Conservation (phyloP, 2,797 vertebrate genomes). For the Semotilus atromaculatus region DNA sequence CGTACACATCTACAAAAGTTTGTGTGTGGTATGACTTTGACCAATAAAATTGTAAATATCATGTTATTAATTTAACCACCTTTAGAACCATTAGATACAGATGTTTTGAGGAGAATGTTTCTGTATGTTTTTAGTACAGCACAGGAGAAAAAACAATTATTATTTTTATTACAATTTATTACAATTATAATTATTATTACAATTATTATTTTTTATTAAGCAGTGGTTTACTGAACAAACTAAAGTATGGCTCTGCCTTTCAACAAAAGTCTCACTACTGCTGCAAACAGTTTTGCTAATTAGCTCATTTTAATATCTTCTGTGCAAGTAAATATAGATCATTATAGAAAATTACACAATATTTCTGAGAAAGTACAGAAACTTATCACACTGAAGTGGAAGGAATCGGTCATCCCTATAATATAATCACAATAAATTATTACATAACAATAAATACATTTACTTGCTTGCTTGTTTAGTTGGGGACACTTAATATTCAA, state of each 20-base stretch:
- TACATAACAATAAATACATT: neutral
- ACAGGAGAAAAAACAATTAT: too few species aligned
- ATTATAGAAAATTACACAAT: neutral
- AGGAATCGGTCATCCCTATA: neutral
- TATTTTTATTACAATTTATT: too few species aligned
- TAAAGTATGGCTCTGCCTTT: neutral
- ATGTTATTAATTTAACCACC: too few species aligned
- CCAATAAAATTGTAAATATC: too few species aligned
- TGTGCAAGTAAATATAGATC: neutral
- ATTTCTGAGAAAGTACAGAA: neutral
- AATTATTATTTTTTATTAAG: neutral
- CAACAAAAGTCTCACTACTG: neutral
- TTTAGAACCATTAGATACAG: too few species aligned
- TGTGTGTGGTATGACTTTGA: too few species aligned
- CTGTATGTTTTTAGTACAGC: too few species aligned
- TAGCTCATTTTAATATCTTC: neutral
- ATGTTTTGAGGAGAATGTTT: too few species aligned
- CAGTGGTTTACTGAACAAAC: neutral
- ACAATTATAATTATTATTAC: too few species aligned
- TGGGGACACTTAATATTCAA: too few species aligned
- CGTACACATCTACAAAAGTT: too few species aligned
- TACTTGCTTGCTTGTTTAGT: too few species aligned
- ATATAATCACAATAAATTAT: neutral
- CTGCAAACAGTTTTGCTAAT: neutral
- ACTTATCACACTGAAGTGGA: neutral